Evolutionary conservation across 2,797 vertebrate species (phyloP).

Genomic region (Glossophaga mutica): DNA sequence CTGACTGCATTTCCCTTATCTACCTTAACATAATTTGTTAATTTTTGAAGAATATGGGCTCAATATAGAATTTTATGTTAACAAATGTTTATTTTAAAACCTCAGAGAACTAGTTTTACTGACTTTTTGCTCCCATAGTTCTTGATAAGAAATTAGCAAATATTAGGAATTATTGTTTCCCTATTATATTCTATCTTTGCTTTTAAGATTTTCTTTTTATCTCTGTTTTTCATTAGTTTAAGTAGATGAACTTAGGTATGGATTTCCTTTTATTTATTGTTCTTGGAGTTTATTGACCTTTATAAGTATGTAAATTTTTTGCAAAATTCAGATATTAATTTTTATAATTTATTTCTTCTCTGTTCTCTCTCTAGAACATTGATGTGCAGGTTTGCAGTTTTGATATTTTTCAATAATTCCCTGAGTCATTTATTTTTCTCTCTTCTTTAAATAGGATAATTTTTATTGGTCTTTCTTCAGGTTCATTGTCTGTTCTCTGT

Average conservation of each 20-base stretch:
- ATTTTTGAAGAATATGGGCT: background rate
- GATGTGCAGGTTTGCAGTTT: background rate
- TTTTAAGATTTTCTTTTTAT: background rate
- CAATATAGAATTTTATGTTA: background rate
- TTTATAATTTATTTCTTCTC: background rate
- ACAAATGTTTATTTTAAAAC: background rate
- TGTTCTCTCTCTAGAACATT: background rate
- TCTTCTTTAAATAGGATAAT: background rate
- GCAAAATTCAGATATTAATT: background rate
- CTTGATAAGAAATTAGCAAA: background rate
- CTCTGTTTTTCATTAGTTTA: background rate
- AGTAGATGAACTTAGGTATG: background rate
- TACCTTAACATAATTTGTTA: background rate
- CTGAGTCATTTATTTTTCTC: background rate
- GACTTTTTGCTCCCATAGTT: background rate
- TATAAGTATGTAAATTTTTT: background rate
- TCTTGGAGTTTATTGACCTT: background rate
- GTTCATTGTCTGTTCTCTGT: background rate
- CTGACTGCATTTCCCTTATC: background rate
- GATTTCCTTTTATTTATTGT: background rate
- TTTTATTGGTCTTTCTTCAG: background rate
- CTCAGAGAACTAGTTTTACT: background rate
- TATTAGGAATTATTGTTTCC: background rate
- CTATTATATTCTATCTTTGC: background rate
- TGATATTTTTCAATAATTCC: background rate